Base-by-base conservation (phyloP, 2,113 vertebrate genomes). In the Empidonax alnorum region DNA sequence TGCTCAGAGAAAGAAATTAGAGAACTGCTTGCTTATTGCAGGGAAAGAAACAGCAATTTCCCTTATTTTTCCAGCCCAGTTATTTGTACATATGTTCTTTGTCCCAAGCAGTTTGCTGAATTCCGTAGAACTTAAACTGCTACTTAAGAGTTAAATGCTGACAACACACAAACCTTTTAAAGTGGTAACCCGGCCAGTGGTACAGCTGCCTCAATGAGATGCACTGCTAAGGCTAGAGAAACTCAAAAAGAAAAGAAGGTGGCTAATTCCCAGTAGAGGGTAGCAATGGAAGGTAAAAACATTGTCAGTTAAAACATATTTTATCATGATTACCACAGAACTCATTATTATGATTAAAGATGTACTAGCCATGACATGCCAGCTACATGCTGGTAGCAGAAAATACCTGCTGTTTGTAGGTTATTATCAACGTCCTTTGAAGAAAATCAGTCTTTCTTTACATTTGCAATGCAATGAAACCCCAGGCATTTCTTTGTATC, bases 291-390 rank as follows among this genome's bases (percentile, higher is more conserved):
- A 96, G 85, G 82, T 88, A 86, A 91, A 95, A 96, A 53, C 86
- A 92, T 66, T 89, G 92, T 90, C 92, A 90, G 95, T 94, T 93
- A 87, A 88, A 93, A 95, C 91, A 91, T 96, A 96, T 95, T 97
- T 97, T 96, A 94, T 93, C 90, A 78, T 79, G 91, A 94, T 96
- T 97, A 95, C 94, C 75, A 73, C 75, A 91, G 84, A 97, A 95
- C 86, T 95, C 95, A 93, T 97, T 97, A 96, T 96, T 96, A 94
- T 97, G 92, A 97, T 97, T 96, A 97, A 97, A 97, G 92, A 97
- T 89, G 84, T 97, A 93, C 94, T 97, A 95, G 92, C 89, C 82
- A 73, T 89, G 95, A 96, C 93, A 96, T 96, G 94, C 94, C 91
- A 96, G 91, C 95, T 96, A 89, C 96, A 96, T 89, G 90, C 96